Evolutionary conservation across 2,113 vertebrate species (phyloP), one percentile per base, ranked within the genome.

Genomic region (Hydrolagus affinis): DNA sequence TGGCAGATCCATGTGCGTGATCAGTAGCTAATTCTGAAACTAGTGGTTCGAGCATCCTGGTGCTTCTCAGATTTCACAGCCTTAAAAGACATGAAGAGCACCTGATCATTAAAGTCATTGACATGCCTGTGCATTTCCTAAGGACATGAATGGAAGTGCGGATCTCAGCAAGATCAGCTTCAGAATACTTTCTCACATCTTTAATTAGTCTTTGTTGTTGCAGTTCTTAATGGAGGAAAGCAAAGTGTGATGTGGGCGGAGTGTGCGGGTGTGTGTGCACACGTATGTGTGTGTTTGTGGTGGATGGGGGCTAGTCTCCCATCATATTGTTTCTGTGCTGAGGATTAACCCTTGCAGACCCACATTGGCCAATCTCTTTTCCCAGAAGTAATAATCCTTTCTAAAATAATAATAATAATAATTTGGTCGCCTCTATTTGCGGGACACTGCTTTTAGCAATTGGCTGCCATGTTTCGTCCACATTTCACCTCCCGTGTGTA

Each of bases 91-190:
- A 14, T 14, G 76, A 28, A 62, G 59, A 14, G 75, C 21, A 17
- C 12, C 76, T 28, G 76, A 62, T 80, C 59, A 80, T 80, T 62
- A 80, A 80, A 62, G 6, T 25, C 76, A 62, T 28, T 62, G 76
- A 30, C 76, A 62, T 7, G 12, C 17, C 76, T 62, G 11, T 10
- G 59, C 76, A 8, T 25, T 80, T 80, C 57, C 76, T 8, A 17
- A 17, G 2, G 57, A 28, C 12, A 28, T 60, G 59, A 80, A 15
- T 28, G 23, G 59, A 28, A 25, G 3, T 62, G 76, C 59, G 4
- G 57, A 25, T 62, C 56, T 28, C 76, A 80, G 76, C 76, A 80
- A 64, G 57, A 80, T 8, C 76, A 7, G 59, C 23, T 64, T 17
- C 15, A 64, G 76, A 80, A 80, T 64, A 62, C 76, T 60, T 80